Base-by-base conservation (phyloP, 2,797 vertebrate genomes). In the Rhinatrema bivittatum region DNA sequence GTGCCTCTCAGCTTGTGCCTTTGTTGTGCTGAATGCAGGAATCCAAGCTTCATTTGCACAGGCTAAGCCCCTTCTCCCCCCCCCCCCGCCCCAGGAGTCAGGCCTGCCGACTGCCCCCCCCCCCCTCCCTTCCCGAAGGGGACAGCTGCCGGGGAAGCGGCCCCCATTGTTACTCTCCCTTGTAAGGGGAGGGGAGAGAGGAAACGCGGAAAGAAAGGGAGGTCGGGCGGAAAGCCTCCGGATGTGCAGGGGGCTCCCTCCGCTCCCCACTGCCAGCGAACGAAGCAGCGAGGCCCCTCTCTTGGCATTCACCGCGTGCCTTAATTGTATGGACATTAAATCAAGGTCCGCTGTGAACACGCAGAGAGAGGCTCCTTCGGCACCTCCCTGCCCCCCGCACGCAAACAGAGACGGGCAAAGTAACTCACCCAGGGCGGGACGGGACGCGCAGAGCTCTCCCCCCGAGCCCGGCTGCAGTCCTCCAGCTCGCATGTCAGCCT, bases 291-390 rank as follows among this genome's bases (percentile, higher is more conserved):
- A 68, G 61, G 68, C 68, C 64, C 59, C 62, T 54, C 72, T 78
- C 80, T 74, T 78, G 72, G 78, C 75, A 77, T 76, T 74, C 74
- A 77, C 71, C 71, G 63, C 55, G 78, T 73, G 72, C 81, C 81
- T 82, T 82, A 85, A 82, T 84, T 85, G 83, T 81, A 72, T 85
- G 55, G 65, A 77, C 79, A 74, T 84, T 87, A 89, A 90, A 90
- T 90, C 88, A 91, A 91, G 88, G 88, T 90, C 87, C 89, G 79
- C 88, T 77, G 88, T 89, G 88, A 91, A 90, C 89, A 90, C 88
- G 85, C 81, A 87, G 89, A 91, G 89, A 55, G 80, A 72, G 54
- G 79, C 82, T 79, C 87, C 65, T 45, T 24, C 20, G 6, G 41
- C 17, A n/a, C 39, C 28, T 23, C 16, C 5, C 25, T 36, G 30